Percentiles rank a stretch among this genome's conserved stretches.
phyloP scores from a whole-genome alignment of 64 coral and sea anemone species.

The Astreopora myriophthalma region DNA sequence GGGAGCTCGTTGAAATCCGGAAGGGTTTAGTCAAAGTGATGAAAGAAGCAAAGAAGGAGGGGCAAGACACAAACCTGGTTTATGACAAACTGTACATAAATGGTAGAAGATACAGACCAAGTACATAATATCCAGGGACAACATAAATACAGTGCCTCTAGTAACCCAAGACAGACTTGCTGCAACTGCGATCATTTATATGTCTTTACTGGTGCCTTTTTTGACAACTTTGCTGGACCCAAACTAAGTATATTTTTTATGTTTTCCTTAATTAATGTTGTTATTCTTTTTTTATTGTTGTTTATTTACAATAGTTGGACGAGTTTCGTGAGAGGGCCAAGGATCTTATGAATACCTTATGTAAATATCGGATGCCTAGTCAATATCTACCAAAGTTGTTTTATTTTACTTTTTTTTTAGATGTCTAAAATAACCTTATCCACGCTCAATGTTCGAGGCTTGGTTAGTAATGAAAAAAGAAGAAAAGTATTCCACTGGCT shows the following conservation, averaged over 20 bases:
- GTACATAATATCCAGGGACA: not conserved
- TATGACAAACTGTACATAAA: not conserved
- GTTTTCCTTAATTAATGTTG: not conserved
- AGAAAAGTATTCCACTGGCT: slow-evolving; percentile 39
- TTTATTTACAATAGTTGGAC: not conserved
- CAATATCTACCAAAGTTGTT: too few relatives aligned
- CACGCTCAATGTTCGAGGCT: slow-evolving; percentile 5
- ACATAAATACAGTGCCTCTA: not conserved
- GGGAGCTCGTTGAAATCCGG: not conserved
- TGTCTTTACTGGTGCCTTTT: not conserved
- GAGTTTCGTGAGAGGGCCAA: not conserved
- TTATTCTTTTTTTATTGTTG: not conserved
- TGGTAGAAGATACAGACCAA: not conserved
- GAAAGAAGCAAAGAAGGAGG: not conserved
- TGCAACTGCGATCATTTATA: not conserved
- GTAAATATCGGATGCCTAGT: not conserved
- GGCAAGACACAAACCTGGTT: not conserved
- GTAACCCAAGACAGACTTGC: not conserved
- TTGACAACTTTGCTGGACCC: not conserved
- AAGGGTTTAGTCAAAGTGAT: not conserved
- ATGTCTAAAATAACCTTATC: slow-evolving; percentile 13
- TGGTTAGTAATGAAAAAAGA: slow-evolving; percentile 1
- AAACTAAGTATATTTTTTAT: not conserved
- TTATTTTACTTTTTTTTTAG: not conserved
- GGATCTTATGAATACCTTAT: not conserved